These are phyloP conservation scores for Anastrepha ludens DNA, from an alignment of 1,140 invertebrate species.

Conservation along the genomic window DNA sequence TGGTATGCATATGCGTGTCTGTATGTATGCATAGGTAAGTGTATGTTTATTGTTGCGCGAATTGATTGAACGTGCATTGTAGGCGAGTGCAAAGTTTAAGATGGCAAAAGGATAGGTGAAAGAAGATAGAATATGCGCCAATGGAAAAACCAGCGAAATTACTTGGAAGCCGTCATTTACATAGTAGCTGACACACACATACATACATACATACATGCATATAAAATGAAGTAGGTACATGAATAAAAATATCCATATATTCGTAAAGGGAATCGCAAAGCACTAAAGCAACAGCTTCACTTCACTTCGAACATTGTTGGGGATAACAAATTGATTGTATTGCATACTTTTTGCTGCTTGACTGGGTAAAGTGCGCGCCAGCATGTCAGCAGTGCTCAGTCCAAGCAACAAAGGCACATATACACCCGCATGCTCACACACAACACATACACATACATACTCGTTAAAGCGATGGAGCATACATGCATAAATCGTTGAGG, in stretches of 20 bases:
- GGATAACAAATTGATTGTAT: slow-evolving; percentile 67
- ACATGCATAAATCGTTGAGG: slow-evolving; percentile 61
- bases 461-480: neutral
- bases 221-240: slow-evolving; percentile 42
- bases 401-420: neutral
- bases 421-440: neutral
- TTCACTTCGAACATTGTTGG: slow-evolving; percentile 47
- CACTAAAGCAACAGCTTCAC: slow-evolving; percentile 51
- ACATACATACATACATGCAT: slow-evolving; percentile 42
- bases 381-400: slow-evolving; percentile 20
- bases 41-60: slow-evolving; percentile 11
- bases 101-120: slow-evolving; percentile 57
- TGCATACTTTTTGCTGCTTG: slow-evolving; percentile 62
- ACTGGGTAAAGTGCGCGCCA: slow-evolving; percentile 34
- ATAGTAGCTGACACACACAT: slow-evolving; percentile 8
- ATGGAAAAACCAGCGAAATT: slow-evolving; percentile 57
- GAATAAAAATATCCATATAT: slow-evolving; percentile 33
- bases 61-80: slow-evolving; percentile 23
- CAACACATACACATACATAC: neutral
- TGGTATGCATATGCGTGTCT: neutral
- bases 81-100: slow-evolving; percentile 54
- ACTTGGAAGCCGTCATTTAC: slow-evolving; percentile 39
- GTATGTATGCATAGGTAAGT: neutral
- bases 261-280: slow-evolving; percentile 56
- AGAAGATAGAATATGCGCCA: slow-evolving; percentile 24